phyloP scores from a whole-genome alignment of 2,888 invertebrate genomes.

The Andrena praecox region DNA sequence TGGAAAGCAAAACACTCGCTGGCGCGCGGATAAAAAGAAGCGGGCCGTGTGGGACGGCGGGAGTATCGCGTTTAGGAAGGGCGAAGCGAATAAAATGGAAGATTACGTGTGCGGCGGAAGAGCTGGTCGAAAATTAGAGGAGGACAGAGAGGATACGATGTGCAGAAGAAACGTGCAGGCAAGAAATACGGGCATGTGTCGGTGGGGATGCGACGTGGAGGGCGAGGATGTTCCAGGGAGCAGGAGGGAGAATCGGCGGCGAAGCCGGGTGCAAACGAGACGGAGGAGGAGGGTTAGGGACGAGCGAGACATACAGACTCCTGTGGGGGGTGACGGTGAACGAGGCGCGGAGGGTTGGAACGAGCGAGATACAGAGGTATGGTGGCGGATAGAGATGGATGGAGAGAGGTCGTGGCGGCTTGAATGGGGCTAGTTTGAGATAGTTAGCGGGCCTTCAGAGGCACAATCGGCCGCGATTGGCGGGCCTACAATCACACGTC shows the following conservation, averaged over 20 bases:
- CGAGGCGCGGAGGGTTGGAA: constrained; percentile 66
- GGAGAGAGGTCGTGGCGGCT: constrained; percentile 79
- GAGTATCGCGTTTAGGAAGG: constrained; percentile 39
- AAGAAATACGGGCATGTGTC: constrained; percentile 46
- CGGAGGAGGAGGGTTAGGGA: constrained; percentile 15
- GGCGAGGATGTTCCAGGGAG: background rate
- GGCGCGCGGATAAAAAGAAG: constrained; percentile 15
- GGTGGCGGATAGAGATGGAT: constrained; percentile 64
- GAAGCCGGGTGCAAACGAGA: constrained; percentile 53
- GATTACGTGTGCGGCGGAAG: constrained; percentile 57
- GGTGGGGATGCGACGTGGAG: constrained; percentile 10
- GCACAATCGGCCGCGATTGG: constrained; percentile 84
- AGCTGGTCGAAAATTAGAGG: constrained; percentile 54
- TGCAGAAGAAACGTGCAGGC: constrained; percentile 52
- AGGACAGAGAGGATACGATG: constrained; percentile 30
- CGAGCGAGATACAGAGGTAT: constrained; percentile 66
- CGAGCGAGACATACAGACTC: constrained; percentile 26
- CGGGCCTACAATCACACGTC: constrained; percentile 83
- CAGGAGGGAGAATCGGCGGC: constrained; percentile 42
- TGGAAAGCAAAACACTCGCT: constrained; percentile 45
- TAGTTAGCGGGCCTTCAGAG: constrained; percentile 84
- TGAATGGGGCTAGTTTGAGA: constrained; percentile 85
- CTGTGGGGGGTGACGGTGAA: constrained; percentile 16
- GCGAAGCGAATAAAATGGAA: constrained; percentile 50
- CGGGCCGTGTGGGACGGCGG: background rate